A percentile compares a stretch with the other conserved stretches of the same genome.
phyloP scores from a whole-genome alignment of 92 coral and sea anemone genomes.

The Epizoanthus ramosus region DNA sequence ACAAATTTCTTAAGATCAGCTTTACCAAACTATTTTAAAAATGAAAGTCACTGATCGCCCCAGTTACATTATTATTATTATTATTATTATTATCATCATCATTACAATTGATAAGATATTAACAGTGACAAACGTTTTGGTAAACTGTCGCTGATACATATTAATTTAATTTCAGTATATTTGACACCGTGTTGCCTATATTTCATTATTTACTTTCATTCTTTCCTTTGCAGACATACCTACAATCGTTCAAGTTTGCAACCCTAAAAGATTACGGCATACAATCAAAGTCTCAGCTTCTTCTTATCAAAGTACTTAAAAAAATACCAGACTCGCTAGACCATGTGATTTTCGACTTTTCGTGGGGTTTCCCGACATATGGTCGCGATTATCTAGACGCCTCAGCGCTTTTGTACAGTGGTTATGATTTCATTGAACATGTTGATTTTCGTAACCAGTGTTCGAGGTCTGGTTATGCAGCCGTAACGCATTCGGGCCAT shows the following conservation, averaged over 20 bases:
- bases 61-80: too few relatives aligned
- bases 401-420: constrained; percentile 45
- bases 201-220: neutral
- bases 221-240: constrained; percentile 18
- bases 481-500: constrained; percentile 46
- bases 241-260: constrained; percentile 29
- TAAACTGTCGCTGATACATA: too few relatives aligned
- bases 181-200: neutral
- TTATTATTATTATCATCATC: too few relatives aligned
- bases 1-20: too few relatives aligned
- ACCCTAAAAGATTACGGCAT: constrained; percentile 40
- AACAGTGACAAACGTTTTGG: too few relatives aligned
- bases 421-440: constrained; percentile 8
- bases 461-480: constrained; percentile 6
- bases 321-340: constrained; percentile 28
- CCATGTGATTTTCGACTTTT: constrained; percentile 47
- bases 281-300: constrained; percentile 18
- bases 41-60: too few relatives aligned
- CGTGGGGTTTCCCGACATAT: constrained; percentile 37
- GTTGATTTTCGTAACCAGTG: constrained; percentile 32
- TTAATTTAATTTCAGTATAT: too few relatives aligned
- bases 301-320: constrained; percentile 48
- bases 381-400: constrained; percentile 44
- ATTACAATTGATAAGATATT: too few relatives aligned
- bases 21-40: too few relatives aligned